Conservation (phyloP, 2,113 vertebrate genomes). For the Calyptomena viridis region DNA sequence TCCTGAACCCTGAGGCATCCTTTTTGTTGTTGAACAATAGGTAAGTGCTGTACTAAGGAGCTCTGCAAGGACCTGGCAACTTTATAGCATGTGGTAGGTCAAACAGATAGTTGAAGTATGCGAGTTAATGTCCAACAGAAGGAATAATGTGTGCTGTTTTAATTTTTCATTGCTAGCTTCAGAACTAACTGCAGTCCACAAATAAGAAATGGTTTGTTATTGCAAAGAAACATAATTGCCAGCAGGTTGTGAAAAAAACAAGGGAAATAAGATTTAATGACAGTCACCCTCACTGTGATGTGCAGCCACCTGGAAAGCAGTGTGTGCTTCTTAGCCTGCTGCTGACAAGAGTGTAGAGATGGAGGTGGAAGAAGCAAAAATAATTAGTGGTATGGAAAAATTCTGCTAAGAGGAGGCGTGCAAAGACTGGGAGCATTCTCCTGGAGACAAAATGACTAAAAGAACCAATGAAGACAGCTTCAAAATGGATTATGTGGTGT, state of each 20-base stretch:
- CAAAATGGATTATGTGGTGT: not conserved
- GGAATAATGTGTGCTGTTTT: not conserved
- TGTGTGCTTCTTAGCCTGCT: not conserved
- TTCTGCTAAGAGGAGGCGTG: not conserved
- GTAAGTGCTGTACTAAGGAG: not conserved
- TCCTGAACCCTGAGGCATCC: not conserved
- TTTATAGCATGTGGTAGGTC: not conserved
- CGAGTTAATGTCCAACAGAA: not conserved
- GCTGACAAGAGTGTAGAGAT: not conserved
- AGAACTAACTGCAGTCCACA: not conserved
- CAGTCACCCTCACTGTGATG: not conserved
- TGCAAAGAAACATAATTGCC: not conserved
- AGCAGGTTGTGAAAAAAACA: not conserved
- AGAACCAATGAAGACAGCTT: not conserved
- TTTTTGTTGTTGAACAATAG: not conserved
- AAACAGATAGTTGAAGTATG: not conserved
- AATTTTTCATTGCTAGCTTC: not conserved
- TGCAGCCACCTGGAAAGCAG: not conserved
- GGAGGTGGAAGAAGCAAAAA: slow-evolving; percentile 13
- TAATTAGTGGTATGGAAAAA: slow-evolving; percentile 18
- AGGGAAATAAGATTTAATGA: not conserved
- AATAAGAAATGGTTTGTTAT: not conserved
- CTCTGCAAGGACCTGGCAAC: not conserved
- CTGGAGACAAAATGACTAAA: not conserved
- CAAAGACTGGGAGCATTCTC: not conserved